Evolutionary conservation across 2,888 invertebrate genomes (phyloP), one percentile per base, ranked within the genome.

Genomic region (Morpho achilles): DNA sequence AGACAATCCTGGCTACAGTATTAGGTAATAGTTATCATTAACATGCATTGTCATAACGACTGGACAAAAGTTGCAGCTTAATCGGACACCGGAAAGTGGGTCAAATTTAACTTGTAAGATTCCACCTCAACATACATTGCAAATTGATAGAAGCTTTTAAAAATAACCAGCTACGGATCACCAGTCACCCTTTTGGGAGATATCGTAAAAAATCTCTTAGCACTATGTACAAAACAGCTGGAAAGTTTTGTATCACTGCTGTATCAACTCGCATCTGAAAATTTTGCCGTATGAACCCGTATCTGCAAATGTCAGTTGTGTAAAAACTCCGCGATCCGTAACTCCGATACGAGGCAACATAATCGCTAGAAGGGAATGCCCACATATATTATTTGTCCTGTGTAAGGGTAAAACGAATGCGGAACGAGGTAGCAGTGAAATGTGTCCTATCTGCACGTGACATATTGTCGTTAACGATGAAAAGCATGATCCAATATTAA

Each of bases 351-450:
- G 50, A 59, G 60, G 66, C 65, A 66, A 72, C 67, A 70, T 72
- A 71, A 72, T 76, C 75, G 66, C 60, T 61, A 67, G 69, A 62
- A 69, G 67, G 65, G 69, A 64, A 71, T 70, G 70, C 73, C 73
- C 73, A 76, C 75, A 76, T 78, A 75, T 77, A 76, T 80, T 79
- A 79, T 75, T 76, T 75, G 73, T 77, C 76, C 78, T 79, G 80
- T 79, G 78, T 72, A 75, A 75, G 75, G 74, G 72, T 32, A 32
- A 77, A 76, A 75, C 69, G 71, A 70, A 75, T 69, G 71, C 71
- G 73, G 72, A 69, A 75, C 72, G 71, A 74, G 75, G 76, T 72
- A 72, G 69, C 69, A 64, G 63, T 67, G 67, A 69, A 66, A 71
- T 67, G 67, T 68, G 69, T 68, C 68, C 66, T 59, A 60, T 62